Conservation (phyloP, 2,113 vertebrate genomes). For the Helogale parvula region DNA sequence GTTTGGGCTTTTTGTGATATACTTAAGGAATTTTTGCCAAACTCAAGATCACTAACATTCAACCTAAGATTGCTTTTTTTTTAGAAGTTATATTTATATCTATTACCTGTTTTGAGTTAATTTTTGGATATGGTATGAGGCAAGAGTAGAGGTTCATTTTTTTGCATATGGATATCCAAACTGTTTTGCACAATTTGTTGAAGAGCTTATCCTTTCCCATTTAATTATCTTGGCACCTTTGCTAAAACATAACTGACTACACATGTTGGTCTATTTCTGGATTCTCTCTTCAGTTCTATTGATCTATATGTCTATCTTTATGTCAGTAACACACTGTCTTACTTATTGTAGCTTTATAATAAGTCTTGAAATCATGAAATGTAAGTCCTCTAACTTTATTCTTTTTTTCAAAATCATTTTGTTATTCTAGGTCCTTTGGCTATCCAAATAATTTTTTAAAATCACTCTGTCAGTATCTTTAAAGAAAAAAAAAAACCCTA, state of each 20-base stretch:
- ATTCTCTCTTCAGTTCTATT: not conserved
- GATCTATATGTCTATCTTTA: slow-evolving; percentile 5
- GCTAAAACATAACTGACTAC: slow-evolving; percentile 13
- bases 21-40: slow-evolving; percentile 20
- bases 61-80: not conserved
- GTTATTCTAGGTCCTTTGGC: not conserved
- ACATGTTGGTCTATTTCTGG: not conserved
- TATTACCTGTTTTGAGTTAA: slow-evolving; percentile 29
- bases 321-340: not conserved
- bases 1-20: not conserved
- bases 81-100: not conserved
- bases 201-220: slow-evolving; percentile 20
- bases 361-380: slow-evolving; percentile 14
- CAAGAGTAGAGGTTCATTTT: not conserved
- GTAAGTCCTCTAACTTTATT: not conserved
- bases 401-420: not conserved
- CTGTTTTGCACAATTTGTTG: not conserved
- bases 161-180: not conserved
- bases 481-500: not conserved
- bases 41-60: not conserved
- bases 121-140: not conserved
- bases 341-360: not conserved
- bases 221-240: slow-evolving; percentile 16
- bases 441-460: not conserved
- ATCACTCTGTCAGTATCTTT: not conserved